These are phyloP conservation scores for Oreochromis tanganicae DNA, from an alignment of 2,113 vertebrate species.

Conservation along the genomic window DNA sequence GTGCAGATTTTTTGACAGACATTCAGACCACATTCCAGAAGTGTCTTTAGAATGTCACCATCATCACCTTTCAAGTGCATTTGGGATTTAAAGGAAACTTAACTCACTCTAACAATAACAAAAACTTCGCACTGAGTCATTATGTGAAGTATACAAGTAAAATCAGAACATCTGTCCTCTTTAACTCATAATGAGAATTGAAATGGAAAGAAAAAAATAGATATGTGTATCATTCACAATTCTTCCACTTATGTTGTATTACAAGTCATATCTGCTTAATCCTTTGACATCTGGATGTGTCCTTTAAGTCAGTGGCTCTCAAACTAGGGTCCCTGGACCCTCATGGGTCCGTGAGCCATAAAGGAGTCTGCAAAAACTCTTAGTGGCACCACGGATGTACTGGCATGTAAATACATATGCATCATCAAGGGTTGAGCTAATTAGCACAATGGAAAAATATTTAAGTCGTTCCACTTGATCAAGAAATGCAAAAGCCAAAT, in stretches of 20 bases:
- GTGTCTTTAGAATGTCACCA: not conserved
- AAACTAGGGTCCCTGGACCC: not conserved
- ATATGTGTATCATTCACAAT: not conserved
- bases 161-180: not conserved
- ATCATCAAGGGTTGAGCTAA: no score
- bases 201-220: not conserved
- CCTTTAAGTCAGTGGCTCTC: not conserved
- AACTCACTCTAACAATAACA: not conserved
- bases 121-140: not conserved
- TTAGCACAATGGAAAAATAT: no score
- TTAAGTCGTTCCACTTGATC: no score
- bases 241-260: not conserved
- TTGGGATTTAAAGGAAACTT: not conserved
- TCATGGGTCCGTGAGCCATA: no score
- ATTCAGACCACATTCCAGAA: not conserved
- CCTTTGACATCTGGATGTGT: not conserved
- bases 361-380: no score
- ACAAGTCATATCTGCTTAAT: not conserved
- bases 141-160: not conserved
- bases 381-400: no score
- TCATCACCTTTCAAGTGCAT: not conserved
- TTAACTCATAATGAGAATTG: not conserved
- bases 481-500: no score
- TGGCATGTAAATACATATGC: no score
- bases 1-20: not conserved